These are phyloP conservation scores for Belgica antarctica DNA, from an alignment of 2,888 invertebrate genomes.

Conservation along the genomic window DNA sequence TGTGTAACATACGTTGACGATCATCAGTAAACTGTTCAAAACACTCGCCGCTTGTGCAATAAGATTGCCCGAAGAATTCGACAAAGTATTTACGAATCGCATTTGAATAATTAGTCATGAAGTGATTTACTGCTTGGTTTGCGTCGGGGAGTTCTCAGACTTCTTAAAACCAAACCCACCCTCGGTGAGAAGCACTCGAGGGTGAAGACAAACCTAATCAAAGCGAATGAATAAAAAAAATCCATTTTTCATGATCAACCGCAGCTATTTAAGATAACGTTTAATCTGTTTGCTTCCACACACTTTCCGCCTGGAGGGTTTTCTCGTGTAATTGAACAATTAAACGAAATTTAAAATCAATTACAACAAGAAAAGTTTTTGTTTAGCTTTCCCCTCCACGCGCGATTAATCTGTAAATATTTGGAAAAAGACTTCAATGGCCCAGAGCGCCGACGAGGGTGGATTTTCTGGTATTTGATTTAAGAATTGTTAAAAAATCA, in stretches of 20 bases:
- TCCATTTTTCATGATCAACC: conserved; percentile 33
- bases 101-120: conserved; percentile 38
- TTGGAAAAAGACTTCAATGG: not conserved
- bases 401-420: conserved; percentile 25
- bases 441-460: conserved; percentile 18
- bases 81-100: conserved; percentile 19
- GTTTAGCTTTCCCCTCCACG: not conserved
- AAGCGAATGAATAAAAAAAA: conserved; percentile 35
- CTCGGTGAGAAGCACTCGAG: too few relatives aligned
- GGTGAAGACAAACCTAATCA: conserved; percentile 10
- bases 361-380: not conserved
- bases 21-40: conserved; percentile 40
- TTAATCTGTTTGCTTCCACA: not conserved
- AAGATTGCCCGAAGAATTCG: not conserved
- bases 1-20: conserved; percentile 42
- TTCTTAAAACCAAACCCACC: not conserved
- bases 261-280: too few relatives aligned
- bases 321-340: conserved; percentile 41
- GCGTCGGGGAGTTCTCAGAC: not conserved
- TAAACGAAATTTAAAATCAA: conserved; percentile 33
- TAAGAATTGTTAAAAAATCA: conserved; percentile 17
- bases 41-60: conserved; percentile 6
- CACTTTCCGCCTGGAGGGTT: conserved; percentile 11
- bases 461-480: conserved; percentile 23
- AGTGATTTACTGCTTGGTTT: not conserved